Evolutionary conservation across 2,888 invertebrate genomes (phyloP).

Genomic region (Mallateleia sp.): DNA sequence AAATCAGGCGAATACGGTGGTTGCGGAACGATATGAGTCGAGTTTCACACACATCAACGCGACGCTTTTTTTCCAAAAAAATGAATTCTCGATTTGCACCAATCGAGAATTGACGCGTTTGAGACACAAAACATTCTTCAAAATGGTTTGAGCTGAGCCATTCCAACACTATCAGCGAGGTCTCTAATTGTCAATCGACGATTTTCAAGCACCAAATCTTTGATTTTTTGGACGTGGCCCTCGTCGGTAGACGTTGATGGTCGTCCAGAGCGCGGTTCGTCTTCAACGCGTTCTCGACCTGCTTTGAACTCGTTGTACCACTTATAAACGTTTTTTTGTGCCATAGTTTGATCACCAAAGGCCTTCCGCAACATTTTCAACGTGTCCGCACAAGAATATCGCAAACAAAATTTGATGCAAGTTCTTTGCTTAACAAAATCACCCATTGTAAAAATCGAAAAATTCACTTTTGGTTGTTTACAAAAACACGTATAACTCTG

Average conservation of each 20-base stretch:
- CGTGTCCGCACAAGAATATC: conserved; percentile 4
- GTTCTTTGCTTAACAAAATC: conserved; percentile 5
- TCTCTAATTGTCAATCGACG: conserved; percentile 35
- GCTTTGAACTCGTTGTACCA: conserved; percentile 23
- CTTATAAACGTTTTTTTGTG: conserved; percentile 15
- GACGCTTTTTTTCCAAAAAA: conserved; percentile 1
- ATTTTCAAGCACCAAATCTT: conserved; percentile 38
- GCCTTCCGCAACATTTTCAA: conserved; percentile 34
- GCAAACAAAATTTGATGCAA: conserved; percentile 11
- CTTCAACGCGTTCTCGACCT: conserved; percentile 30
- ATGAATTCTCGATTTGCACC: conserved; percentile 2
- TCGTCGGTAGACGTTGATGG: conserved; percentile 20
- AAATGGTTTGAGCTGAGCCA: conserved; percentile 27
- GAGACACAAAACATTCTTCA: conserved; percentile 32
- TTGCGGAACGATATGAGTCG: conserved; percentile 1
- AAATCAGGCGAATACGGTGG: background rate
- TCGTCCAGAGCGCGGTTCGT: conserved; percentile 6
- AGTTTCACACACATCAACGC: conserved; percentile 6
- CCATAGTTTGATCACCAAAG: conserved; percentile 22
- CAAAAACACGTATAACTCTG: background rate
- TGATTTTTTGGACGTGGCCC: conserved; percentile 3
- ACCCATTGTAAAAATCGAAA: background rate
- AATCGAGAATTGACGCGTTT: conserved; percentile 4
- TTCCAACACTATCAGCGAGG: conserved; percentile 28
- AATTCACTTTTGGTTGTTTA: background rate